Evolutionary conservation across 2,113 vertebrate genomes (phyloP).

Genomic region (Xenopus tropicalis): DNA sequence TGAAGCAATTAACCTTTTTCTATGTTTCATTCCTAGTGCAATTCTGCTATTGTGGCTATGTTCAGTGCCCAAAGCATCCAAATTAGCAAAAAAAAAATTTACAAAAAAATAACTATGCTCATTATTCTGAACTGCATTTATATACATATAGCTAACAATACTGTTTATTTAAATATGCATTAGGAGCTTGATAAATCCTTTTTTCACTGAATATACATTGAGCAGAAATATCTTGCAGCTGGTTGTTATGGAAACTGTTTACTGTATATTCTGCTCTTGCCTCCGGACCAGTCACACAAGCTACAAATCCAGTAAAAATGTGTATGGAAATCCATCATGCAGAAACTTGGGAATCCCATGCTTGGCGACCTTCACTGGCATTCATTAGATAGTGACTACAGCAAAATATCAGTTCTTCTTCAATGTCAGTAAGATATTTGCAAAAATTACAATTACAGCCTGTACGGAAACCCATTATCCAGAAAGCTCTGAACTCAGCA

Average conservation of each 20-base stretch:
- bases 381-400: background rate
- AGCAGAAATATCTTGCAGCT: background rate
- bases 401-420: too few relatives aligned
- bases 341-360: background rate
- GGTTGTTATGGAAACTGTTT: constrained; percentile 3
- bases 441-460: too few relatives aligned
- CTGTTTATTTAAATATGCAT: background rate
- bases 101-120: too few relatives aligned
- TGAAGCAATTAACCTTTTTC: constrained; percentile 44
- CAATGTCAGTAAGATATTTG: too few relatives aligned
- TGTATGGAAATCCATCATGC: background rate
- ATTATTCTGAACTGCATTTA: too few relatives aligned
- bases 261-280: background rate
- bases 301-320: background rate
- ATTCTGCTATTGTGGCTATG: constrained; percentile 30
- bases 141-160: too few relatives aligned
- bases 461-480: too few relatives aligned
- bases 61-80: constrained; percentile 15
- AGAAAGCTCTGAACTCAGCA: too few relatives aligned
- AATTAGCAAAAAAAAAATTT: background rate
- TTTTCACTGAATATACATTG: background rate
- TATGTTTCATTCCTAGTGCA: constrained; percentile 12
- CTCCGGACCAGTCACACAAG: background rate
- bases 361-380: background rate
- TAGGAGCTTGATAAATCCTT: background rate